These are phyloP conservation scores for Volucella bombylans DNA, from an alignment of 2,888 invertebrate genomes.

Conservation along the genomic window DNA sequence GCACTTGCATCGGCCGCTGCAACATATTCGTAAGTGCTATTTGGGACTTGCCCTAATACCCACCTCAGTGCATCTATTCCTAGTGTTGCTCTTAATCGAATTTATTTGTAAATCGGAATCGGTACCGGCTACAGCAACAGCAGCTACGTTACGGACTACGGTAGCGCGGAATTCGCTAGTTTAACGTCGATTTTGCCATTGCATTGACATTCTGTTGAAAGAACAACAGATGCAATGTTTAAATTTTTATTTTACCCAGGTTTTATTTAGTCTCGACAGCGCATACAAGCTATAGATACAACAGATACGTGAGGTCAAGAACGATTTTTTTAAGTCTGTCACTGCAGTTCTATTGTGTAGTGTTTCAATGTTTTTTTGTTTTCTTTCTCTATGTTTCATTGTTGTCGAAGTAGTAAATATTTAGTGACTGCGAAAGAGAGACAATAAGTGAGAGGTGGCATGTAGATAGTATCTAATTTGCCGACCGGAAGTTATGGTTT, in stretches of 20 bases:
- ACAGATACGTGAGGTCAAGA: slow-evolving; percentile 55
- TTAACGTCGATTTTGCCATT: slow-evolving; percentile 61
- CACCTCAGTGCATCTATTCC: neutral
- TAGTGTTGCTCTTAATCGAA: slow-evolving; percentile 51
- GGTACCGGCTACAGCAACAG: too few species aligned
- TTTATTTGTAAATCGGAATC: slow-evolving; percentile 34
- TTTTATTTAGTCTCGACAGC: slow-evolving; percentile 44
- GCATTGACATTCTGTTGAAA: slow-evolving; percentile 60
- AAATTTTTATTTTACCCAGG: slow-evolving; percentile 10
- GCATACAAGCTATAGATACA: neutral
- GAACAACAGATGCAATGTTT: slow-evolving; percentile 65
- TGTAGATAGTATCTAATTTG: slow-evolving; percentile 6
- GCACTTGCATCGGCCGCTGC: slow-evolving; percentile 24
- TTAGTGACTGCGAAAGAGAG: slow-evolving; percentile 21
- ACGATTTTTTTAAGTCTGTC: slow-evolving; percentile 8
- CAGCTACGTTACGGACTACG: too few species aligned
- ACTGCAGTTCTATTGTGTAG: slow-evolving; percentile 13
- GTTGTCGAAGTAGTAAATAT: slow-evolving; percentile 39
- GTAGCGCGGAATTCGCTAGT: slow-evolving; percentile 35
- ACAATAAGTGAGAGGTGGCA: slow-evolving; percentile 15
- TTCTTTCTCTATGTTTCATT: neutral
- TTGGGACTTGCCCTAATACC: neutral
- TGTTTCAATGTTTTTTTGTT: neutral
- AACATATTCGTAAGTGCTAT: neutral
- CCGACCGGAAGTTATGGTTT: slow-evolving; percentile 33